A percentile compares a stretch with the other conserved stretches of the same genome.
Conservation (phyloP, 2,888 invertebrate genomes). For the Pristionchus entomophagus region DNA sequence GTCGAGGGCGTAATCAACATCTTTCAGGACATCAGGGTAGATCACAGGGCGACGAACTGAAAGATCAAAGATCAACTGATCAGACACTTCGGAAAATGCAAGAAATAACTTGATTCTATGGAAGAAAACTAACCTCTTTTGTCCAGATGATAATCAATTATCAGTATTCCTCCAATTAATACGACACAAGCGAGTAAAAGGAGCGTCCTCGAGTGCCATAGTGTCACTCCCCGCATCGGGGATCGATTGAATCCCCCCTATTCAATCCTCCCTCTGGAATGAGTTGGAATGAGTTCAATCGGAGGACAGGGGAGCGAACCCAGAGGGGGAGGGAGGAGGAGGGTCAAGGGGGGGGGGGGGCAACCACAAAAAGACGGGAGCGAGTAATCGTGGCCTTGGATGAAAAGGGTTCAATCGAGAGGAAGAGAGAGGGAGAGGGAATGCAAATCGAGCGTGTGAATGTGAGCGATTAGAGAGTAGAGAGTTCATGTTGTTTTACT, state of each 20-base stretch:
- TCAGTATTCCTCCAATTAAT: background rate
- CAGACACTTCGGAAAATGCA: background rate
- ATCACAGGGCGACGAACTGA: background rate
- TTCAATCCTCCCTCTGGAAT: slow-evolving; percentile 4
- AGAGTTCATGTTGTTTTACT: background rate
- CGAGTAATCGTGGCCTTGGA: slow-evolving; percentile 26
- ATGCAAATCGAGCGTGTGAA: background rate
- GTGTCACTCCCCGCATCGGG: background rate
- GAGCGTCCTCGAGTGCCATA: slow-evolving; percentile 6
- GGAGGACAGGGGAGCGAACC: slow-evolving; percentile 9
- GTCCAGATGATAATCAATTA: background rate
- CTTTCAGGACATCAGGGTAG: background rate
- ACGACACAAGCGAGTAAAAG: background rate
- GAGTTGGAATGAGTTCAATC: slow-evolving; percentile 31
- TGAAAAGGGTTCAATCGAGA: slow-evolving; percentile 25
- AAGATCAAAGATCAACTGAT: background rate
- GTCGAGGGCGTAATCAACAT: slow-evolving; percentile 52
- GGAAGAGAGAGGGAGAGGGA: background rate
- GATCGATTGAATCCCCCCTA: background rate
- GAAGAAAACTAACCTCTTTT: background rate
- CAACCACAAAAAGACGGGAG: background rate
- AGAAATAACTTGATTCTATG: too few species aligned
- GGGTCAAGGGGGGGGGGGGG: background rate
- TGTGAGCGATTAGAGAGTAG: background rate
- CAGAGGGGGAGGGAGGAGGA: slow-evolving; percentile 27